Evolutionary conservation across 2,113 vertebrate genomes (phyloP).

Genomic region (Microtus richardsoni): DNA sequence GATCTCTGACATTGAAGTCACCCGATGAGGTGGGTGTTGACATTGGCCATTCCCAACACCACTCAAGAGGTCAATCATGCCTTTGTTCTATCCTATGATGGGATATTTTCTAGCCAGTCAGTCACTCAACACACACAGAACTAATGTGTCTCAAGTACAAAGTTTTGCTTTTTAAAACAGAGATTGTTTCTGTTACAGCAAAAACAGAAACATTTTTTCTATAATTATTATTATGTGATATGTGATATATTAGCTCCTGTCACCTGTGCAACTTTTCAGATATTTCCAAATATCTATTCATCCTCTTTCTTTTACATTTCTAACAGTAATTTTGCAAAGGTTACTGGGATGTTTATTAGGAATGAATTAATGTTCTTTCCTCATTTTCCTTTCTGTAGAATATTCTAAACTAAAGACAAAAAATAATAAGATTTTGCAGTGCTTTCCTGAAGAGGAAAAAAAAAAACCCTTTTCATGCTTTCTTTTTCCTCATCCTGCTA

Average conservation of each 20-base stretch:
- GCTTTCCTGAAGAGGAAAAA: neutral
- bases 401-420: neutral
- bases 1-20: neutral
- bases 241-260: neutral
- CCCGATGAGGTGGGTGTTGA: neutral
- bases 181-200: neutral
- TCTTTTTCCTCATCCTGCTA: neutral
- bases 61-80: neutral
- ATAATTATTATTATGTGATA: neutral
- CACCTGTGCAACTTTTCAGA: neutral
- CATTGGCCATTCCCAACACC: neutral
- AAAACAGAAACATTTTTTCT: neutral
- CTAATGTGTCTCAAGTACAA: neutral
- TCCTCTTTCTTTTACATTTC: neutral
- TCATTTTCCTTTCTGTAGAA: neutral
- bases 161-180: neutral
- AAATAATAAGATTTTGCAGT: neutral
- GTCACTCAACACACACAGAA: accelerated
- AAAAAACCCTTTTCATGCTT: neutral
- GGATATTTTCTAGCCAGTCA: neutral
- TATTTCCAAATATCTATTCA: neutral
- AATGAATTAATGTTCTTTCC: neutral
- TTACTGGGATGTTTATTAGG: neutral
- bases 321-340: neutral
- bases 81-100: neutral